Evolutionary conservation across 2,888 invertebrate species (phyloP).

Genomic region (Byasa hedistus): DNA sequence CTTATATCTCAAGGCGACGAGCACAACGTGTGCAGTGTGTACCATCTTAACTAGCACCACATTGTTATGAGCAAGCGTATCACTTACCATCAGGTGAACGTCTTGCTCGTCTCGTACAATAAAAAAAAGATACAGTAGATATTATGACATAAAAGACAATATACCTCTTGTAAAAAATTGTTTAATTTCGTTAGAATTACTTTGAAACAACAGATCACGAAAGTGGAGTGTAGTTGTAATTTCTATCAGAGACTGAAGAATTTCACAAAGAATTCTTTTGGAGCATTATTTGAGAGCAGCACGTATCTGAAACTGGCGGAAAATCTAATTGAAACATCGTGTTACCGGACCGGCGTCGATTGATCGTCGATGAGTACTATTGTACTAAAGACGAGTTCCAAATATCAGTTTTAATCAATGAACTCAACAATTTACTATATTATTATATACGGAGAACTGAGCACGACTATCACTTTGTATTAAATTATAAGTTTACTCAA

Average conservation of each 20-base stretch:
- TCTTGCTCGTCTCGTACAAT: too few species aligned
- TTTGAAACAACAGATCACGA: not conserved
- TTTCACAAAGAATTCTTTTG: slow-evolving; percentile 3
- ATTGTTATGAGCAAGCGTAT: too few species aligned
- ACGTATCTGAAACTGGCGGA: slow-evolving; percentile 20
- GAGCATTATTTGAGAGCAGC: slow-evolving; percentile 11
- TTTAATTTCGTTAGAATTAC: not conserved
- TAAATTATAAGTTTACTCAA: not conserved
- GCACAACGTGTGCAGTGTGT: too few species aligned
- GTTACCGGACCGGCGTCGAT: slow-evolving; percentile 20
- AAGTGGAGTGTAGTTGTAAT: not conserved
- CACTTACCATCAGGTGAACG: too few species aligned
- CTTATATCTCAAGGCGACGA: too few species aligned
- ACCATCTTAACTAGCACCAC: too few species aligned
- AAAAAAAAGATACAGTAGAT: too few species aligned
- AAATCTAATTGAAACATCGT: slow-evolving; percentile 26
- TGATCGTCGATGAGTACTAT: slow-evolving; percentile 20
- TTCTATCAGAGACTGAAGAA: not conserved
- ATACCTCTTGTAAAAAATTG: not conserved
- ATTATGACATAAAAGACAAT: too few species aligned
- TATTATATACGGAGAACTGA: not conserved
- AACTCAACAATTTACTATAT: not conserved
- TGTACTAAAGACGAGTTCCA: not conserved
- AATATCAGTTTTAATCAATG: not conserved
- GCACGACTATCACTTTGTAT: not conserved